phyloP scores from a whole-genome alignment of 2,113 vertebrate species.

The Oriolus oriolus region DNA sequence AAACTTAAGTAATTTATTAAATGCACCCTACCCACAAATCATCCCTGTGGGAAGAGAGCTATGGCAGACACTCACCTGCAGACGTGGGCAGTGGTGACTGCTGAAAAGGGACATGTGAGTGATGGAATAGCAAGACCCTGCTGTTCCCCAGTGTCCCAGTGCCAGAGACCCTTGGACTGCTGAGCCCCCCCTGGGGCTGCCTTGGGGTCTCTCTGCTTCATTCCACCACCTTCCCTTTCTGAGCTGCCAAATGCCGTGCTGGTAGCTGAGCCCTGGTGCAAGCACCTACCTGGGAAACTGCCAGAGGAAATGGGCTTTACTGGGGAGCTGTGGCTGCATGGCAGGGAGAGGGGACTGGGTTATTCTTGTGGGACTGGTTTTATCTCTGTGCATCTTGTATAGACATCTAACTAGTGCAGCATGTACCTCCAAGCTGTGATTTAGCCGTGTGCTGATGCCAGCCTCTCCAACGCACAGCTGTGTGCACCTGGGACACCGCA shows the following conservation, averaged over 20 bases:
- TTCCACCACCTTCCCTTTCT: background rate
- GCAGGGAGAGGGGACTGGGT: background rate
- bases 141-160: background rate
- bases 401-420: background rate
- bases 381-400: background rate
- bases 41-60: background rate
- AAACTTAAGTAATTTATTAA: background rate
- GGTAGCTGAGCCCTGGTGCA: background rate
- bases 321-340: background rate
- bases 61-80: background rate
- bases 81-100: rapidly evolving
- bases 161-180: background rate
- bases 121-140: background rate
- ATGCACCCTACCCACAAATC: background rate
- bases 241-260: background rate
- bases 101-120: background rate
- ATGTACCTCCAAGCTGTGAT: background rate
- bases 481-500: background rate
- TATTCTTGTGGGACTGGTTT: background rate
- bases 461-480: background rate
- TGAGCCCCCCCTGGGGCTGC: background rate
- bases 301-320: background rate
- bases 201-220: background rate
- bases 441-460: background rate
- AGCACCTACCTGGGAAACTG: background rate